These are phyloP conservation scores for Hippoglossus hippoglossus DNA, from an alignment of 2,797 vertebrate genomes.

Conservation along the genomic window DNA sequence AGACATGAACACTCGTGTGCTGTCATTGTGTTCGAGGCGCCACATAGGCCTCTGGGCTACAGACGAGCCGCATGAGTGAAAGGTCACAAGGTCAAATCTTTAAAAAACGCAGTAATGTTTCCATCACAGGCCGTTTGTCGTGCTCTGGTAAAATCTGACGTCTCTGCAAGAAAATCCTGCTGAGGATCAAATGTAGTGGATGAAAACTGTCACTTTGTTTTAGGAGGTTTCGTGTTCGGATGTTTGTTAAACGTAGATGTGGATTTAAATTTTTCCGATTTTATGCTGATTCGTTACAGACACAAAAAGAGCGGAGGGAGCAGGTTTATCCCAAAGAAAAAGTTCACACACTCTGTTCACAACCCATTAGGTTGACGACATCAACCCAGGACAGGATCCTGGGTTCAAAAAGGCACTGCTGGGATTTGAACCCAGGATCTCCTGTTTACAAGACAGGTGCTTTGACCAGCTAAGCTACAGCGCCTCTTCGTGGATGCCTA, in stretches of 20 bases:
- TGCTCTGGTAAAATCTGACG: not conserved
- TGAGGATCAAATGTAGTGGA: no score
- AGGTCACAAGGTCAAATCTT: conserved; percentile 8
- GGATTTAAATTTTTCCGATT: no score
- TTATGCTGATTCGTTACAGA: no score
- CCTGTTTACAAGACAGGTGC: not conserved
- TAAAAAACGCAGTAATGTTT: not conserved
- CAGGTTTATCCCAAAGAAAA: no score
- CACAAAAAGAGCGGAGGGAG: no score
- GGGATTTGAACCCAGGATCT: conserved; percentile 5
- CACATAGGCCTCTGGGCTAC: conserved; percentile 11
- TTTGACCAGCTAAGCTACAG: conserved; percentile 2
- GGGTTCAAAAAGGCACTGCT: not conserved
- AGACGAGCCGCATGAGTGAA: not conserved
- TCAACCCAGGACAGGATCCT: no score
- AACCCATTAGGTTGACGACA: no score
- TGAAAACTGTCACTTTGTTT: no score
- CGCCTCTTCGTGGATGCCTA: not conserved
- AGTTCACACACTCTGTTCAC: no score
- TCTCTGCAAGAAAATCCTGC: no score
- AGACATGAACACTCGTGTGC: conserved; percentile 37
- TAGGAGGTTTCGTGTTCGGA: no score
- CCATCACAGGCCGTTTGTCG: not conserved
- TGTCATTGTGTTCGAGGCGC: conserved; percentile 35
- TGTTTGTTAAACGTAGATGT: no score